phyloP scores from a whole-genome alignment of 2,888 invertebrate genomes.

The Spilosoma lubricipeda region DNA sequence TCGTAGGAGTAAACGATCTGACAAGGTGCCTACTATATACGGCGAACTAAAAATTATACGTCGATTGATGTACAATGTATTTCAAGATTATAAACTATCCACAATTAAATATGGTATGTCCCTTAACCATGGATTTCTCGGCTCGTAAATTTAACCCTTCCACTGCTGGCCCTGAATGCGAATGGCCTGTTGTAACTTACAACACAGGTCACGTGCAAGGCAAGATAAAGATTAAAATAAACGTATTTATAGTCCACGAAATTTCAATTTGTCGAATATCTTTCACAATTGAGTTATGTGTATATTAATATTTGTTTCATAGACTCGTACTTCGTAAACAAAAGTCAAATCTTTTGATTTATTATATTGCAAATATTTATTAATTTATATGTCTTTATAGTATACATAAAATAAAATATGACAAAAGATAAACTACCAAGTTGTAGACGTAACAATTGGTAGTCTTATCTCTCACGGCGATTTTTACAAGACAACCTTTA shows the following conservation, averaged over 20 bases:
- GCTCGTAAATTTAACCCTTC: constrained; percentile 52
- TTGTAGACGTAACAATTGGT: too few relatives aligned
- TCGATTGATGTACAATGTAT: constrained; percentile 7
- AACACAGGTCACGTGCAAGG: constrained; percentile 41
- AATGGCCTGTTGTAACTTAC: constrained; percentile 38
- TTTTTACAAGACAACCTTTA: too few relatives aligned
- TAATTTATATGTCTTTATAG: too few relatives aligned
- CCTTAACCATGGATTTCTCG: constrained; percentile 49
- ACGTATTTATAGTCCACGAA: background rate
- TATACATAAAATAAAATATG: too few relatives aligned
- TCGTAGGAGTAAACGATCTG: background rate
- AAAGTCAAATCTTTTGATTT: background rate
- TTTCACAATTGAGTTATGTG: background rate
- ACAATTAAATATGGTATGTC: constrained; percentile 40
- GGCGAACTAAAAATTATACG: constrained; percentile 4
- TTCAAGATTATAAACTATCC: constrained; percentile 18
- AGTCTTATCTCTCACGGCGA: too few relatives aligned
- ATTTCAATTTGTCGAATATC: background rate
- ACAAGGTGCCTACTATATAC: background rate
- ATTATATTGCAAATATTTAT: background rate
- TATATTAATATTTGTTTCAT: background rate
- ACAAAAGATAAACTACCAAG: too few relatives aligned
- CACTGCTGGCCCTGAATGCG: constrained; percentile 37
- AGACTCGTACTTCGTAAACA: background rate
- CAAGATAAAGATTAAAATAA: constrained; percentile 36